A percentile compares a stretch with the other conserved stretches of the same genome.
phyloP scores from a whole-genome alignment of 2,797 vertebrate species.

The Myotis daubentonii region DNA sequence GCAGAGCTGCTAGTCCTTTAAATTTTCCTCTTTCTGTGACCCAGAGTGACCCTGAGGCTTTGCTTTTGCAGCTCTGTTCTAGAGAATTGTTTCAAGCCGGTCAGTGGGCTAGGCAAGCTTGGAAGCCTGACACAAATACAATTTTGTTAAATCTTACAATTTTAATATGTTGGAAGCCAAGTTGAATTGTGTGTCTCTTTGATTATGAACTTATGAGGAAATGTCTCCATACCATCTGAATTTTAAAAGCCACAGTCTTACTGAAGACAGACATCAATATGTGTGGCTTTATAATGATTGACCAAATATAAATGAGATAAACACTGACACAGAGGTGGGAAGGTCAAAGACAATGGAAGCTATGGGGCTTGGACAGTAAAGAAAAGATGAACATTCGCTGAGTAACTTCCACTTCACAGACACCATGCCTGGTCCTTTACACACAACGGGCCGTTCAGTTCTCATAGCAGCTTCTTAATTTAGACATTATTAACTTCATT shows the following conservation, averaged over 20 bases:
- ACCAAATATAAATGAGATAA: neutral
- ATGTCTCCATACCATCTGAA: neutral
- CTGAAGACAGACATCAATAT: neutral
- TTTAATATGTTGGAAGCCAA: neutral
- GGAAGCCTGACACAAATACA: neutral
- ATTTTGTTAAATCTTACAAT: neutral
- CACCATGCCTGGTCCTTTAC: rapidly evolving
- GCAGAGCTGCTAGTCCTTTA: too few species aligned
- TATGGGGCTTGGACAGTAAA: too few species aligned
- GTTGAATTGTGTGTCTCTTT: neutral
- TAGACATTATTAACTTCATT: neutral
- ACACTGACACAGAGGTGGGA: neutral
- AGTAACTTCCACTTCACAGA: neutral
- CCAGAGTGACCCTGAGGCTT: too few species aligned
- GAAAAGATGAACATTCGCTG: neutral
- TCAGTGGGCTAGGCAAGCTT: neutral
- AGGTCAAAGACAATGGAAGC: neutral
- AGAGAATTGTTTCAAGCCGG: neutral
- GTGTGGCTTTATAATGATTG: neutral
- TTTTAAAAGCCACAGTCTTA: neutral
- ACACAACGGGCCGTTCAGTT: rapidly evolving
- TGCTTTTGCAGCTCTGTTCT: neutral
- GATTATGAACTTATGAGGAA: neutral
- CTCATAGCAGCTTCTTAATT: rapidly evolving
- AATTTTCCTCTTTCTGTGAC: neutral